Evolutionary conservation across 1,140 invertebrate genomes (phyloP), one percentile per base, ranked within the genome.

Genomic region (Drosophila kepulauana): DNA sequence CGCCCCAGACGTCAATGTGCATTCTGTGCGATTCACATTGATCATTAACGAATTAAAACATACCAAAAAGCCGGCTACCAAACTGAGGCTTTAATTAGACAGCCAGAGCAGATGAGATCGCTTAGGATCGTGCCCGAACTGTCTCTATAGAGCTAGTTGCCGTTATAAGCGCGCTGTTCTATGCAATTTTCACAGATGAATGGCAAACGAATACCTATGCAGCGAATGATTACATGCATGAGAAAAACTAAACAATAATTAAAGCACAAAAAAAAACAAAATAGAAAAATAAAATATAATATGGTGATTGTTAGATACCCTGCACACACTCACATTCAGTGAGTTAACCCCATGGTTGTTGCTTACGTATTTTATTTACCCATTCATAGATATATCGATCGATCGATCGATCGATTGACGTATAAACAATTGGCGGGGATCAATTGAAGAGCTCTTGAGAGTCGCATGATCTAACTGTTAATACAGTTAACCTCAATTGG

Each of bases 401-500:
- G 59, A 48, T 72, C 15, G 64, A 78, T 45, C n/a, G 61, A 48
- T 66, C 16, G 64, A 78, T 81, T 82, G 79, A 81, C 82, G 81
- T 81, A 76, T 51, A 68, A 61, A 51, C 62, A 52, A 71, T 78
- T 81, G 28, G 66, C 76, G 64, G 45, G 62, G 75, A 54, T 73
- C 82, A 87, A 86, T 87, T 66, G 71, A 59, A 85, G 75, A 82
- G 65, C 79, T 64, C 82, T 87, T 64, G 28, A 78, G 48, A 48
- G 20, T 3, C n/a, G 35, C 15, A 59, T 59, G 49, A 61, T 68
- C 64, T 59, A 52, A 48, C 57, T 64, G 82, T 82, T 86, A 86
- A 86, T 68, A 62, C 65, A 77, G 79, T 88, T 88, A 87, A 68
- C 68, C 72, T 73, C 78, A 86, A 86, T 85, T 61, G 70, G 65